Evolutionary conservation across 2,888 invertebrate genomes (phyloP).

Genomic region (Diogma glabrata): DNA sequence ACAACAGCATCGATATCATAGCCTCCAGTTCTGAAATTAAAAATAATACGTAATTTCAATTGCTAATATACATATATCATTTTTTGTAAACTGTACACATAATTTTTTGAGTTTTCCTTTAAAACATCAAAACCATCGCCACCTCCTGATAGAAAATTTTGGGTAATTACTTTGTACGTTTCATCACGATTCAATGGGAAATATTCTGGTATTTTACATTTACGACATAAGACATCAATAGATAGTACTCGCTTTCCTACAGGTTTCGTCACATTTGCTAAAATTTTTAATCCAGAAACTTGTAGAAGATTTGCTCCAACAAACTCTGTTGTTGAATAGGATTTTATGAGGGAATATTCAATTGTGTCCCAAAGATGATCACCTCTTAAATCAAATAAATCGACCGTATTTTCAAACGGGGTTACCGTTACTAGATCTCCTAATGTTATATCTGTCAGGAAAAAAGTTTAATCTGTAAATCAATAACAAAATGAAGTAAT

Average conservation of each 20-base stretch:
- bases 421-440: conserved; percentile 54
- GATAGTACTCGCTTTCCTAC: conserved; percentile 46
- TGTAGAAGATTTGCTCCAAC: conserved; percentile 44
- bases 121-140: conserved; percentile 55
- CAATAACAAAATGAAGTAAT: too few relatives aligned
- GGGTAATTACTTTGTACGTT: conserved; percentile 49
- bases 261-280: conserved; percentile 41
- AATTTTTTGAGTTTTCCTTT: too few relatives aligned
- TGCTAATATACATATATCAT: too few relatives aligned
- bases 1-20: conserved; percentile 45
- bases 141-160: conserved; percentile 51
- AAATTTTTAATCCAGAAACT: conserved; percentile 40
- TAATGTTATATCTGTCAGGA: conserved; percentile 47
- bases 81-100: too few relatives aligned
- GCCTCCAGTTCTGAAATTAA: conserved; percentile 26
- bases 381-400: conserved; percentile 58
- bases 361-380: conserved; percentile 48
- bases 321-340: conserved; percentile 33
- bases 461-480: too few relatives aligned
- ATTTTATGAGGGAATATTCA: conserved; percentile 42
- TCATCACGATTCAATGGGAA: conserved; percentile 42
- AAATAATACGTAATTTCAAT: too few relatives aligned
- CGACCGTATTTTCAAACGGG: conserved; percentile 67
- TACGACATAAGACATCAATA: conserved; percentile 45
- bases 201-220: conserved; percentile 53